Percentiles rank a stretch among this genome's conserved stretches.
Conservation (phyloP, 1,140 invertebrate species). For the Rhysida immarginata region DNA sequence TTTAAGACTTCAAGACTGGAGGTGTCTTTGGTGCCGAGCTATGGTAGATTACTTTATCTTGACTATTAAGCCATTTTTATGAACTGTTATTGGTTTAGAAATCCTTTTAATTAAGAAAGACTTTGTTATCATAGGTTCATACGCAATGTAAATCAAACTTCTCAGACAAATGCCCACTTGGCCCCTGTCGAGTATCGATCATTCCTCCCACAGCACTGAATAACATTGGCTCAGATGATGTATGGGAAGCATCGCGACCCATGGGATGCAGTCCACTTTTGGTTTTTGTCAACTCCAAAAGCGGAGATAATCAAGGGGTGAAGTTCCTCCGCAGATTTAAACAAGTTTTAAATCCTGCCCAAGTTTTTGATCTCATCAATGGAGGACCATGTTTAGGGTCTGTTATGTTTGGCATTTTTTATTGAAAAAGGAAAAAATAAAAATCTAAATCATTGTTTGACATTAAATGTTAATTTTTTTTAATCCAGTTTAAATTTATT, state of each 20-base stretch:
- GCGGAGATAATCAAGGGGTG: slow-evolving; percentile 92
- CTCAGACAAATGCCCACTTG: slow-evolving; percentile 58
- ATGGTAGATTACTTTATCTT: slow-evolving; percentile 32
- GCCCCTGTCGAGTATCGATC: slow-evolving; percentile 72
- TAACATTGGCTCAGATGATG: slow-evolving; percentile 68
- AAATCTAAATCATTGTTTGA: neutral
- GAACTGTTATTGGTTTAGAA: neutral
- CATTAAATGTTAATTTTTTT: slow-evolving; percentile 9
- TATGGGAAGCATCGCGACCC: slow-evolving; percentile 72
- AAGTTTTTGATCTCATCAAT: slow-evolving; percentile 90
- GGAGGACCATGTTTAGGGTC: slow-evolving; percentile 71
- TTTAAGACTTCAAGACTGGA: slow-evolving; percentile 83
- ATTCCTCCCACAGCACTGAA: slow-evolving; percentile 84
- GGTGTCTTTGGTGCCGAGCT: slow-evolving; percentile 88
- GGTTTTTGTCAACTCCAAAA: slow-evolving; percentile 94
- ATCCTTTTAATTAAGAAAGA: neutral
- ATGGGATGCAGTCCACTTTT: slow-evolving; percentile 69
- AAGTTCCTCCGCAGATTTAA: slow-evolving; percentile 91
- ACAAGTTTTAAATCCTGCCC: slow-evolving; percentile 88
- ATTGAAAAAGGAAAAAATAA: neutral
- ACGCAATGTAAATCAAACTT: slow-evolving; percentile 59
- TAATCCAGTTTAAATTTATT: slow-evolving; percentile 56
- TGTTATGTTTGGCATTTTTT: slow-evolving; percentile 11
- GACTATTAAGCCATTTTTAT: neutral
- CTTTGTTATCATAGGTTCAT: slow-evolving; percentile 44